These are phyloP conservation scores for Elegia similella DNA, from an alignment of 2,888 invertebrate species.

Conservation along the genomic window DNA sequence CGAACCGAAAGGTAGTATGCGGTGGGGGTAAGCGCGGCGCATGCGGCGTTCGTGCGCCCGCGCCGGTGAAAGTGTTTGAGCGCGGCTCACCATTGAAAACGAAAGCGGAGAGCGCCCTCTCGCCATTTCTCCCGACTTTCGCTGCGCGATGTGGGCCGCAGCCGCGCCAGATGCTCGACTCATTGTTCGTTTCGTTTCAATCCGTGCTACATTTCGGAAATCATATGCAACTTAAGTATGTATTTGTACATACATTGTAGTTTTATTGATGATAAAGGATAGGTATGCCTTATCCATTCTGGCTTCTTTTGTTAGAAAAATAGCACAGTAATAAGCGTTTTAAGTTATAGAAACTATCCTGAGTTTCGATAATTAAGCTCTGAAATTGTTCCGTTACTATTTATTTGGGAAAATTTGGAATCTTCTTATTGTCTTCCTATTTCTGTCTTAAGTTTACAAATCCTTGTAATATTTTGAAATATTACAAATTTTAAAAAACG, in stretches of 20 bases:
- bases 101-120: conserved; percentile 80
- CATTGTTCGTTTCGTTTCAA: conserved; percentile 58
- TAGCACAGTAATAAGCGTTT: too few species aligned
- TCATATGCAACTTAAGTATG: neutral
- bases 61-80: conserved; percentile 77
- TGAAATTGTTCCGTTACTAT: too few species aligned
- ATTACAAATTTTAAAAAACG: too few species aligned
- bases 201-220: conserved; percentile 38
- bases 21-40: conserved; percentile 59
- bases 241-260: neutral
- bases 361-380: too few species aligned
- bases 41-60: conserved; percentile 64
- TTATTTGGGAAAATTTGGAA: too few species aligned
- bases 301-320: too few species aligned
- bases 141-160: conserved; percentile 71
- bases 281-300: too few species aligned
- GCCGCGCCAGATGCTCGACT: conserved; percentile 65
- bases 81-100: conserved; percentile 74
- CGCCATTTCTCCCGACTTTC: conserved; percentile 81
- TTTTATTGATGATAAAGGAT: conserved; percentile 15
- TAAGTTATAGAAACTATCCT: too few species aligned
- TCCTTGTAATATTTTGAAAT: too few species aligned
- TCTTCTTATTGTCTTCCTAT: too few species aligned
- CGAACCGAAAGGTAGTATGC: conserved; percentile 63
- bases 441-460: too few species aligned